Base-by-base conservation (phyloP, 1,140 invertebrate genomes). In the Dendrolimus punctatus region DNA sequence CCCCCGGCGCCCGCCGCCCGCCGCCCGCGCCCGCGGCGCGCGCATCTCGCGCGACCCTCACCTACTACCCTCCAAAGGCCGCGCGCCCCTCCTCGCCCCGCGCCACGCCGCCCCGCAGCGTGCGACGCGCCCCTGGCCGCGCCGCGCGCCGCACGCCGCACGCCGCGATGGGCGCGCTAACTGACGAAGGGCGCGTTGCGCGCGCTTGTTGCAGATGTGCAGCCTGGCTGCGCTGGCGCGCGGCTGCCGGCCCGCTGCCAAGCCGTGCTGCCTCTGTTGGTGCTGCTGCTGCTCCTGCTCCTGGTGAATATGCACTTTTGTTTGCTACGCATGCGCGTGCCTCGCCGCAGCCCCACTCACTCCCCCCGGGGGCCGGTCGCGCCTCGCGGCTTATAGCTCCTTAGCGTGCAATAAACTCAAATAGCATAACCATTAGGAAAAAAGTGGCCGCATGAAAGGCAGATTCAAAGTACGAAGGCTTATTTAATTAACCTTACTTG, bases 221-320 rank as follows among this genome's bases (percentile, higher is more conserved):
- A 87, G 84, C 78, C 76, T 88, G 82, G 79, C 77, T 62, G 83
- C 80, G 73, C 71, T 85, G 76, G 80, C 84, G 80, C 84, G 85
- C 76, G 86, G 82, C 78, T 87, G 81, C 82, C 83, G 82, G 73
- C 79, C 77, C 70, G 74, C 74, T 71, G 75, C 73, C 74, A 78
- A 79, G 77, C 83, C 78, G 69, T 84, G 85, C 80, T 87, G 85
- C 57, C 82, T 85, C 40, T 87, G 83, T 78, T 88, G 85, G 83
- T 88, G 86, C 68, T 88, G 86, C 69, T 88, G 86, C 76, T 88
- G 86, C 69, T 85, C 80, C 49, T 88, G 85, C 63, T 87, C 85
- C 57, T 88, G 85, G 85, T 88, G n/a, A 73, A 73, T 73, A 51
- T 4, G 37, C 23, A 23, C 23, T 23, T 23, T 23, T 23, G 23